These are phyloP conservation scores for Allophyes oxyacanthae DNA, from an alignment of 2,888 invertebrate species.

Conservation along the genomic window DNA sequence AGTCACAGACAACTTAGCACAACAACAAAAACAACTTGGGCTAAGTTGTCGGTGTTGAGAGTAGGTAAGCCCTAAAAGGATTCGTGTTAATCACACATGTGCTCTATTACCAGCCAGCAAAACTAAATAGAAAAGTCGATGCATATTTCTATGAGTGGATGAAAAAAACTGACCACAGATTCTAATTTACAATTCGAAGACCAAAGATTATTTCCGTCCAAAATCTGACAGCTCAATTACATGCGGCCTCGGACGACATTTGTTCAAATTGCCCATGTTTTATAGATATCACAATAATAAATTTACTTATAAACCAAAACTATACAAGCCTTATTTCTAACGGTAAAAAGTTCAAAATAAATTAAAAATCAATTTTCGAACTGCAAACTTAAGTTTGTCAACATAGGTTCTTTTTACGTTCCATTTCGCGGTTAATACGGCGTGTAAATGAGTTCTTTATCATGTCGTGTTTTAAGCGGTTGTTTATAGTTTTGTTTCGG, in stretches of 20 bases:
- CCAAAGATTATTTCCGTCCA: constrained; percentile 71
- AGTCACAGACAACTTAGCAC: too few relatives aligned
- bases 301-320: constrained; percentile 13
- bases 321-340: constrained; percentile 14
- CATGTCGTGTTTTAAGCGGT: constrained; percentile 79
- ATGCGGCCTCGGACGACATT: constrained; percentile 81
- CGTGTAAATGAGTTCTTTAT: constrained; percentile 89
- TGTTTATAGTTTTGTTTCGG: constrained; percentile 78
- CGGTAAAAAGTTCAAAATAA: constrained; percentile 53
- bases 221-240: constrained; percentile 86
- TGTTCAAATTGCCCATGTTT: constrained; percentile 84
- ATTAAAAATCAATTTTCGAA: constrained; percentile 17
- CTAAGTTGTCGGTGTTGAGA: too few relatives aligned
- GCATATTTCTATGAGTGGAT: too few relatives aligned
- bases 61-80: too few relatives aligned
- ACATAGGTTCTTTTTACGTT: constrained; percentile 76
- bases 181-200: constrained; percentile 42
- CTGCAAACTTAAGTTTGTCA: constrained; percentile 54
- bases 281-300: constrained; percentile 58
- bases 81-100: too few relatives aligned
- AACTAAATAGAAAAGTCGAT: too few relatives aligned
- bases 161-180: constrained; percentile 17
- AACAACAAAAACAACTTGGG: too few relatives aligned
- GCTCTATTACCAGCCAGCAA: too few relatives aligned
- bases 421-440: constrained; percentile 85